Percentiles rank a stretch among this genome's conserved stretches.
Evolutionary conservation across 2,113 vertebrate species (phyloP).

Genomic region (Saguinus imperator): DNA sequence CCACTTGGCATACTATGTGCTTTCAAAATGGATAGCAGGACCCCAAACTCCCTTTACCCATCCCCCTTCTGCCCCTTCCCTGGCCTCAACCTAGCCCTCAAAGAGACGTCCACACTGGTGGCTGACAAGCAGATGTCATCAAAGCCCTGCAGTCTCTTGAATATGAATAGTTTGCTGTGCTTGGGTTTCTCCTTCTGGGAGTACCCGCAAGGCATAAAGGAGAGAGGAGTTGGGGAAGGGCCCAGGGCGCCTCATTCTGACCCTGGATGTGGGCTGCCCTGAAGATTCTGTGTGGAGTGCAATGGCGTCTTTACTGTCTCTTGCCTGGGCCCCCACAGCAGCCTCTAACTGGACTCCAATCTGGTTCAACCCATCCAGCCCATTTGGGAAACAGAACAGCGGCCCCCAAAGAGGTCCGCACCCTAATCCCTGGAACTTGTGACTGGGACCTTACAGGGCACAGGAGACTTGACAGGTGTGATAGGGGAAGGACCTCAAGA

Average conservation of each 20-base stretch:
- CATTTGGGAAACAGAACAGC: not conserved
- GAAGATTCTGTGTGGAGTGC: rapidly evolving
- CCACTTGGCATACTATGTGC: not conserved
- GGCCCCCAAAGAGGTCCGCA: rapidly evolving
- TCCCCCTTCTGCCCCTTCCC: not conserved
- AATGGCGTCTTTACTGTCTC: rapidly evolving
- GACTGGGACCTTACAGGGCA: rapidly evolving
- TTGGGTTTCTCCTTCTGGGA: not conserved
- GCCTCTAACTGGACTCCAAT: not conserved
- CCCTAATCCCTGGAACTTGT: not conserved
- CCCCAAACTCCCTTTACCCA: not conserved
- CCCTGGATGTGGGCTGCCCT: not conserved
- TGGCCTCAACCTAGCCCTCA: rapidly evolving
- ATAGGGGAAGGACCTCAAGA: not conserved
- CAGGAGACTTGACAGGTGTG: not conserved
- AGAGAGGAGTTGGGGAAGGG: rapidly evolving
- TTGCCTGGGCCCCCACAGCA: not conserved
- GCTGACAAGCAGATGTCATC: not conserved
- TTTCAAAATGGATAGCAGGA: not conserved
- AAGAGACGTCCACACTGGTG: rapidly evolving
- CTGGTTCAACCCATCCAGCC: not conserved
- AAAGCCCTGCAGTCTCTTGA: not conserved
- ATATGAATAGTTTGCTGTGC: too few species aligned
- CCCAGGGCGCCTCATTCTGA: rapidly evolving
- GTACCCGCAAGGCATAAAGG: not conserved